These are phyloP conservation scores for Nycticorax nycticorax DNA, from an alignment of 2,113 vertebrate species.

Conservation along the genomic window DNA sequence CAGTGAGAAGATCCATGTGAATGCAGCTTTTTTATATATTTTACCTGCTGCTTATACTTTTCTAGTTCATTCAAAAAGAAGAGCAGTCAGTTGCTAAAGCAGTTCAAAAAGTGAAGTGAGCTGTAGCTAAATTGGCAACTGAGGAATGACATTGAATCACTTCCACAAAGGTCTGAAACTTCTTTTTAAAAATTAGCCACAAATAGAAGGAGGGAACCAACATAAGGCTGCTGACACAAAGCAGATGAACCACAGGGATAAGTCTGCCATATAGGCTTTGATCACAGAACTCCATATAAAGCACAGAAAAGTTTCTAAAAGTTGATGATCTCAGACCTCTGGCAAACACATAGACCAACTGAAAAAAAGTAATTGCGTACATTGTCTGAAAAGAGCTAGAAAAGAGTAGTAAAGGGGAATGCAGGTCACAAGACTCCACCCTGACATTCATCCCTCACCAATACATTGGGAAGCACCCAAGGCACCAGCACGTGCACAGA, in stretches of 20 bases:
- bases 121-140: slow-evolving; percentile 42
- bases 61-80: slow-evolving; percentile 64
- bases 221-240: slow-evolving; percentile 27
- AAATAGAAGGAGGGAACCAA: slow-evolving; percentile 50
- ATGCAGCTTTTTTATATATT: slow-evolving; percentile 55
- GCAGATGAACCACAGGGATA: slow-evolving; percentile 12
- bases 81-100: slow-evolving; percentile 53
- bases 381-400: not conserved
- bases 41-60: slow-evolving; percentile 66
- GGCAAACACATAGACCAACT: not conserved
- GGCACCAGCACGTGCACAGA: not conserved
- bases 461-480: not conserved
- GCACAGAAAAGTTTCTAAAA: slow-evolving; percentile 43
- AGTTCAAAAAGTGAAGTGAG: slow-evolving; percentile 40
- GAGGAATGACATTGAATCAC: slow-evolving; percentile 36
- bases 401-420: not conserved
- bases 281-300: not conserved
- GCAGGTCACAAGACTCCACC: not conserved
- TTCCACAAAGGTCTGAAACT: slow-evolving; percentile 44
- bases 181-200: slow-evolving; percentile 46
- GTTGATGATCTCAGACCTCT: not conserved
- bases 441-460: not conserved
- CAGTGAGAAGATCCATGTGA: not conserved
- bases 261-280: not conserved
- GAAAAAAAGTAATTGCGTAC: not conserved